phyloP scores from a whole-genome alignment of 2,113 vertebrate genomes.

The Andinoacara biseriatus region DNA sequence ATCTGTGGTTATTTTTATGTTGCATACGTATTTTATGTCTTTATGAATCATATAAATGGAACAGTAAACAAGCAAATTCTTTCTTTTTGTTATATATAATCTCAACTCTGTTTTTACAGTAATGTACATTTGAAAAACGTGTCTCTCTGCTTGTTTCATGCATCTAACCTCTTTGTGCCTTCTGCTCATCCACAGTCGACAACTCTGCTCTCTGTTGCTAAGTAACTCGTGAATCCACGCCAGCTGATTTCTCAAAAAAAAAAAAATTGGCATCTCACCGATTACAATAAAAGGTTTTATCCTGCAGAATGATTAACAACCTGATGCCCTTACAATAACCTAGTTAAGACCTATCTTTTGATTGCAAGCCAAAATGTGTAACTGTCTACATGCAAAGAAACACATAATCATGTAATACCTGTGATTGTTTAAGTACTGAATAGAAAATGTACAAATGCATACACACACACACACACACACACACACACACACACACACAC shows the following conservation, averaged over 20 bases:
- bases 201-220: slow-evolving; percentile 66
- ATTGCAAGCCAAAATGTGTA: slow-evolving; percentile 21
- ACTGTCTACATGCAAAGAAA: slow-evolving; percentile 4
- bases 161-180: slow-evolving; percentile 24
- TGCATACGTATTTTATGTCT: neutral
- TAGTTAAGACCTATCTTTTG: slow-evolving; percentile 11
- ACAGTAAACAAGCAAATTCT: neutral
- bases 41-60: neutral
- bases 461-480: neutral
- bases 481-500: slow-evolving; percentile 9
- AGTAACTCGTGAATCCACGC: slow-evolving; percentile 52
- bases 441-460: neutral
- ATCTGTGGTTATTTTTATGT: neutral
- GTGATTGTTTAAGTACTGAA: slow-evolving; percentile 1
- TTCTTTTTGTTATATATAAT: neutral
- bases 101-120: neutral
- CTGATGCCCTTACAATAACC: slow-evolving; percentile 17
- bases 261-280: slow-evolving; percentile 38
- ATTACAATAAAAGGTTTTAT: slow-evolving; percentile 26
- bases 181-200: slow-evolving; percentile 26
- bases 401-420: neutral
- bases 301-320: slow-evolving; percentile 28
- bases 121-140: neutral
- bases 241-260: slow-evolving; percentile 41
- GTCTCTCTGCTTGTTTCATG: slow-evolving; percentile 25